Evolutionary conservation across 2,113 vertebrate species (phyloP).

Genomic region (Mellivora capensis): DNA sequence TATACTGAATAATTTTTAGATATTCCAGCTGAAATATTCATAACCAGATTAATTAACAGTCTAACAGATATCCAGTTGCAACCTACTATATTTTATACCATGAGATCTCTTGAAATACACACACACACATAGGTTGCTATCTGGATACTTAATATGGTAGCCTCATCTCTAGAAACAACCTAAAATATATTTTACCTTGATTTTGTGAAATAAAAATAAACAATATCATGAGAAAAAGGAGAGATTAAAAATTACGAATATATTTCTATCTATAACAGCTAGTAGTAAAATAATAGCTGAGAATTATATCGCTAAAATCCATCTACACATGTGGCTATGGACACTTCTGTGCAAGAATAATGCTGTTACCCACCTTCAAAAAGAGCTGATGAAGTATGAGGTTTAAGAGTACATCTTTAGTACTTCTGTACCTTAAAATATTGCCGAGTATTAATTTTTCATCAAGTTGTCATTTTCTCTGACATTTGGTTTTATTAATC

Average conservation of each 20-base stretch:
- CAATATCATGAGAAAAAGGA: not conserved
- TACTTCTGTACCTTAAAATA: conserved; percentile 74
- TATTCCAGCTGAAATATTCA: conserved; percentile 46
- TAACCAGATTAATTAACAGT: conserved; percentile 61
- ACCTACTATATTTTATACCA: conserved; percentile 29
- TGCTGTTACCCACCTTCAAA: conserved; percentile 36
- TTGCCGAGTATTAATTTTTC: conserved; percentile 75
- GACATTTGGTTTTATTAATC: conserved; percentile 66
- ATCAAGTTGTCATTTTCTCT: conserved; percentile 73
- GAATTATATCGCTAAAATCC: conserved; percentile 29
- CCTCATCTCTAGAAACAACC: not conserved
- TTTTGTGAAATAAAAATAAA: conserved; percentile 33
- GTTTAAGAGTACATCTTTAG: conserved; percentile 61
- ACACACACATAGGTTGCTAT: not conserved
- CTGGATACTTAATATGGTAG: not conserved
- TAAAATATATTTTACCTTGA: conserved; percentile 18
- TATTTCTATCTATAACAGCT: conserved; percentile 10
- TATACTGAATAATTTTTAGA: conserved; percentile 71
- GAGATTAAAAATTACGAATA: not conserved
- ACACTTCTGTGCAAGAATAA: conserved; percentile 29
- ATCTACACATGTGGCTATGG: not conserved
- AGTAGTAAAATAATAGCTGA: not conserved
- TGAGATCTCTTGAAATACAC: not conserved
- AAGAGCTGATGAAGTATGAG: conserved; percentile 46
- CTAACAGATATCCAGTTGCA: conserved; percentile 52